Conservation (phyloP, 2,888 invertebrate species). For the Hypsopygia costalis region DNA sequence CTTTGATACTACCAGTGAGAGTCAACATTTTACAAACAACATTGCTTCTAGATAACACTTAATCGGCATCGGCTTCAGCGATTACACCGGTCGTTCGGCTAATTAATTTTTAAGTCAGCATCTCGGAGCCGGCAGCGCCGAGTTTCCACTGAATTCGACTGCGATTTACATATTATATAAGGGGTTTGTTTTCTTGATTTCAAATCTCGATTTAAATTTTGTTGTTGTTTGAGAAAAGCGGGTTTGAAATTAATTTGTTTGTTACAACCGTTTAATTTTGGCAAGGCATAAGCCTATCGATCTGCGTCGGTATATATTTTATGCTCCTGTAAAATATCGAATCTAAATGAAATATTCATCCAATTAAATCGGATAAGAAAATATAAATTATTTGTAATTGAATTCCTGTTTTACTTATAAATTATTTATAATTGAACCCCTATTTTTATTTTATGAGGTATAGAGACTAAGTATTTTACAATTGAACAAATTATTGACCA, state of each 20-base stretch:
- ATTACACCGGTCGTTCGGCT: conserved; percentile 78
- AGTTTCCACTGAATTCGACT: conserved; percentile 64
- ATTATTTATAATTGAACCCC: too few relatives aligned
- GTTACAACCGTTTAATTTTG: conserved; percentile 20
- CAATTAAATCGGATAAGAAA: too few relatives aligned
- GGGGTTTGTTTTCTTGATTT: conserved; percentile 44
- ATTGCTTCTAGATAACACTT: conserved; percentile 46
- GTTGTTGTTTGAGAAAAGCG: conserved; percentile 35
- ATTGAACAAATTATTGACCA: too few relatives aligned
- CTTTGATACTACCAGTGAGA: conserved; percentile 38
- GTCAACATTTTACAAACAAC: conserved; percentile 50
- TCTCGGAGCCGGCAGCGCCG: conserved; percentile 55
- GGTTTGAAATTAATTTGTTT: conserved; percentile 38
- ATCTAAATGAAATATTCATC: background rate
- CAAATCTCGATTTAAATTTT: conserved; percentile 41
- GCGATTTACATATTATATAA: conserved; percentile 57
- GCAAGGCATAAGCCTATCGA: conserved; percentile 8
- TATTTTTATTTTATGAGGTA: too few relatives aligned
- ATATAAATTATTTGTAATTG: too few relatives aligned
- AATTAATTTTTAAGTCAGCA: conserved; percentile 80
- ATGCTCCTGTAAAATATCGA: background rate
- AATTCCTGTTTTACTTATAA: too few relatives aligned
- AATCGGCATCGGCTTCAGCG: conserved; percentile 62
- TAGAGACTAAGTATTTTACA: too few relatives aligned
- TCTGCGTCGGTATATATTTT: background rate